Base-by-base conservation (phyloP, 2,113 vertebrate species). In the Sebastes schlegelii region DNA sequence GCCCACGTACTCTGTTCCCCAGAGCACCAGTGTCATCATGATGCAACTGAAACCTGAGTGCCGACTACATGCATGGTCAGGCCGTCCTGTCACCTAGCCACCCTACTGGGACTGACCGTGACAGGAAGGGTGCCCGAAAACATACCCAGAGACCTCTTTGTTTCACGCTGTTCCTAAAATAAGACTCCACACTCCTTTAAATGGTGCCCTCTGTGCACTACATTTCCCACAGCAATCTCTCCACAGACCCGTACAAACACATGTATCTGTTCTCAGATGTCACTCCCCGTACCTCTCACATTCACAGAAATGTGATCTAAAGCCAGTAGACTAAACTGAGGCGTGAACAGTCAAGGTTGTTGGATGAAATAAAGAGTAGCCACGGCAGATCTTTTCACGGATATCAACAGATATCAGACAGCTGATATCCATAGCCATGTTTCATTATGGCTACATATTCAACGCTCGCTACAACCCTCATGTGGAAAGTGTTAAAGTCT, bases 61-160 rank as follows among this genome's bases (percentile, higher is more conserved):
- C 78, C 45, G 61, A 85, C 92, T 94, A 88, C 88, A 93, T 89
- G 90, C 91, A 89, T 93, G 91, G 89, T 87, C 91, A 87, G 85
- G 78, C 82, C 67, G 45, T 89, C 77, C 87, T 80, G 84, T 93
- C 92, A 94, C 79, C 92, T 74, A 83, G 67, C 85, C 68, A 86
- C 79, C 87, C 92, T 81, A 77, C 90, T 90, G 93, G 90, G 94
- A 93, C 87, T 86, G 89, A 83, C 86, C 90, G 65, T 90, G 88
- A 90, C 87, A 86, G 90, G 58, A 63, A 58, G 73, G 81, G 77
- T 63, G 74, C 69, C 67, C 74, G 8, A 68, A 68, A 89, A 82
- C 80, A 72, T 74, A 87, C 75, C 83, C 80, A 80, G 65, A 82
- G 80, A 88, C 81, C 87, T 82, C 82, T 86, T 83, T 89, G 83